These are phyloP conservation scores for Peromyscus aztecus DNA, from an alignment of 2,797 vertebrate genomes.

Conservation along the genomic window DNA sequence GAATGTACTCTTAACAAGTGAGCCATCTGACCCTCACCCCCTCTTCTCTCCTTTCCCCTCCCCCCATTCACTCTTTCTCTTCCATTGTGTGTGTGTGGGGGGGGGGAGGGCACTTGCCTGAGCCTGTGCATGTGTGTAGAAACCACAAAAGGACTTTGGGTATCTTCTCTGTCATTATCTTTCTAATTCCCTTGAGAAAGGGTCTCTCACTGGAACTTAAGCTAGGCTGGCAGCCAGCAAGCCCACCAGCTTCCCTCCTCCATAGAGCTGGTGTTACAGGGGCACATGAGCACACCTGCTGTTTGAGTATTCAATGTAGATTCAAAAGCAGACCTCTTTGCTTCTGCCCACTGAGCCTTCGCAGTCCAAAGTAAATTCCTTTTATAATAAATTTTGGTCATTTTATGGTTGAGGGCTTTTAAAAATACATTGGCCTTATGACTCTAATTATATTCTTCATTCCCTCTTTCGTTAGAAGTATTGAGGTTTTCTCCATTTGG, in stretches of 20 bases:
- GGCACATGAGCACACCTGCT: background rate
- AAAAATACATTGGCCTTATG: background rate
- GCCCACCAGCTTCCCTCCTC: background rate
- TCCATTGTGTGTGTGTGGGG: background rate
- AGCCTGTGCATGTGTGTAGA: background rate
- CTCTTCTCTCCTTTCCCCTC: background rate
- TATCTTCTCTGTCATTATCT: background rate
- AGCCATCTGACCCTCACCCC: background rate
- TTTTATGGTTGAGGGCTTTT: slow-evolving; percentile 52
- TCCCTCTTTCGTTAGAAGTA: background rate
- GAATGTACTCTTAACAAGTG: background rate
- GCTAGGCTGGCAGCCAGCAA: background rate
- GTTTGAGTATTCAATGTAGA: accelerated
- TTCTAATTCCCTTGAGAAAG: background rate
- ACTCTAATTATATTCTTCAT: background rate
- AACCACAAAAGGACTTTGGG: background rate
- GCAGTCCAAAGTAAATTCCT: background rate
- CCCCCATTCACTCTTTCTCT: background rate
- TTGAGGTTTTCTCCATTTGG: background rate
- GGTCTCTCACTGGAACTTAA: background rate
- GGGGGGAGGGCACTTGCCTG: too few relatives aligned
- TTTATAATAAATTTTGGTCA: background rate
- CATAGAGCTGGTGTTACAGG: too few relatives aligned
- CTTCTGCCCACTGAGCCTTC: background rate
- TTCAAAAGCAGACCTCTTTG: background rate